Evolutionary conservation across 2,113 vertebrate species (phyloP), one percentile per base, ranked within the genome.

Genomic region (Tenebrosternarchus preto): DNA sequence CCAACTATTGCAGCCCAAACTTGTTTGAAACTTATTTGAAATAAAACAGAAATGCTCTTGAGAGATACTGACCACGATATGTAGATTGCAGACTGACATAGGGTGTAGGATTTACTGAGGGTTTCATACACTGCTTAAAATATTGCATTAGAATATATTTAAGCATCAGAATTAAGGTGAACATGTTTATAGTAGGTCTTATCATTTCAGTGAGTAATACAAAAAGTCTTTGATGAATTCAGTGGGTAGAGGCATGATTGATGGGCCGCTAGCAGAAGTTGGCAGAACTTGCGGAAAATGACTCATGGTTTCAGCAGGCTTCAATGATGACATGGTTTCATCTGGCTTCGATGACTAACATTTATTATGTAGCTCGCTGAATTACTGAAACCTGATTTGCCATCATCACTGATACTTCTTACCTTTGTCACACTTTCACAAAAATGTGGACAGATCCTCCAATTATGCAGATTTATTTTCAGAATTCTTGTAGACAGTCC

Each of bases 281-380:
- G 78, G 73, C 78, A 80, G 78, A 74, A 50, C 46, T 74, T 73
- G 27, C 27, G 69, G 46, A 43, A 50, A 73, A 80, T 73, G 66
- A 56, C 29, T 73, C 70, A 17, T 39, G 60, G 59, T 74, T 80
- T 74, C 70, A 57, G 78, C 69, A 43, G 17, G 22, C 46, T 24
- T 50, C 1, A 7, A 61, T 6, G n/a, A n/a, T n/a, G n/a, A n/a
- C 70, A 17, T 39, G 60, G 59, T 74, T 80, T 74, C 70, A 57
- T 70, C 69, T 27, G 17, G 22, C 46, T 24, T 50, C 1, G 12
- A 61, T 6, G 46, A 80, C 69, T 8, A 27, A 17, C 70, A 73
- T 80, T 73, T 74, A 80, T 80, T 80, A 80, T 43, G 29, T 27
- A 56, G 78, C 72, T 80, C 59, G 68, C 50, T 33, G 73, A 66